A percentile compares a stretch with the other conserved stretches of the same genome.
These are phyloP conservation scores for Cnemophilus loriae DNA, from an alignment of 2,113 vertebrate species.

Conservation along the genomic window DNA sequence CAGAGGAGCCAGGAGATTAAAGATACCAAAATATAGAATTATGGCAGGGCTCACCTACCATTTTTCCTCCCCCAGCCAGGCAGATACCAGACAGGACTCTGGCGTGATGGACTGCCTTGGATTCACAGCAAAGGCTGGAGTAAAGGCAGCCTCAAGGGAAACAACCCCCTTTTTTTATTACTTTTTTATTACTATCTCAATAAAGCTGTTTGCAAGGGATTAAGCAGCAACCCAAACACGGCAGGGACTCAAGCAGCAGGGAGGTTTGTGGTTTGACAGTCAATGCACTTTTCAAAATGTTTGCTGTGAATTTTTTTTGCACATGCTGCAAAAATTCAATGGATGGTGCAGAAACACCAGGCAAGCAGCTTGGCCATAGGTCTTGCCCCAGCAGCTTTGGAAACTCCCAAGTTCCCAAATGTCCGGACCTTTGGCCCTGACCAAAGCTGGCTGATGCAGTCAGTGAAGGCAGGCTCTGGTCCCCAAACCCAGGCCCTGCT, in stretches of 20 bases:
- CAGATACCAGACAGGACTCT: not conserved
- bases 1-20: not conserved
- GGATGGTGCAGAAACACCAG: not conserved
- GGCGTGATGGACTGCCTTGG: not conserved
- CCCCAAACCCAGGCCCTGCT: not conserved
- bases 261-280: not conserved
- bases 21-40: not conserved
- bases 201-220: conserved; percentile 5
- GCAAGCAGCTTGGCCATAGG: not conserved
- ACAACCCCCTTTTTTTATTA: not conserved
- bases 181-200: not conserved
- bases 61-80: not conserved
- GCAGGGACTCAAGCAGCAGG: not conserved
- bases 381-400: not conserved
- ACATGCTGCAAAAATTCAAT: not conserved
- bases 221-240: not conserved
- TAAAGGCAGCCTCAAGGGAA: not conserved
- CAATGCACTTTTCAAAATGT: not conserved
- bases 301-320: not conserved
- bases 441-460: rapidly evolving
- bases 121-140: not conserved
- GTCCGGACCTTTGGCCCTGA: rapidly evolving
- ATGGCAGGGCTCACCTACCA: not conserved
- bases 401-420: not conserved
- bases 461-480: not conserved